Base-by-base conservation (phyloP, 1,140 invertebrate species). In the Sinella curviseta region DNA sequence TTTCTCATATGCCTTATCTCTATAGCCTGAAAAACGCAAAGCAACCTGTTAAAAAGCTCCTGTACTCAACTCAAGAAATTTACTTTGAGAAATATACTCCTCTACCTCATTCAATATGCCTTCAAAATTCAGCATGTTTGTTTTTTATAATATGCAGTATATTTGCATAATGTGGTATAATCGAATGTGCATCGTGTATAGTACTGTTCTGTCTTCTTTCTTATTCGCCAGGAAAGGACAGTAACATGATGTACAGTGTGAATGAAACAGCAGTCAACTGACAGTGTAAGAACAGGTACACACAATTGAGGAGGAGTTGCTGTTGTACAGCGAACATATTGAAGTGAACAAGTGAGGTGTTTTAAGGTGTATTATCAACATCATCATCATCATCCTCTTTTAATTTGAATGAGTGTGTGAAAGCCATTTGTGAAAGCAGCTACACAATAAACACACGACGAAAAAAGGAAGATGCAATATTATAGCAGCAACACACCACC, bases 391-490 rank as follows among this genome's bases (percentile, higher is more conserved):
- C 39, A 60, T 60, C 57, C 57, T n/a, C 24, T 60, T 60, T 60
- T 26, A 60, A 26, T 26, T 16, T 26, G 65, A 12, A 30, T 70
- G 31, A 70, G 31, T 33, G 28, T 70, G 65, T 70, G 65, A 70
- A 70, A 70, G 65, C 28, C 65, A 33, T 70, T 70, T 70, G 65
- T 70, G 65, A 70, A 70, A 70, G 65, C 65, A 70, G 28, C 39
- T 60, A 20, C 20, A 48, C 8, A 20, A 12, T 8, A 48, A 48
- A 48, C 39, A 8, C 39, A 48, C 39, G 8, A 20, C 20, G n/a
- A 20, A 48, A 12, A 8, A 60, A n/a, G 39, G 17, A 17, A 48
- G 39, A 48, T 48, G 39, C 17, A 48, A 48, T 17, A 48, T 48
- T 60, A 20, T 48, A 48, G 39, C 8, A 12, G 39, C 8, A 48